Evolutionary conservation across 2,888 invertebrate genomes (phyloP), one percentile per base, ranked within the genome.

Genomic region (Willowsia nigromaculata): DNA sequence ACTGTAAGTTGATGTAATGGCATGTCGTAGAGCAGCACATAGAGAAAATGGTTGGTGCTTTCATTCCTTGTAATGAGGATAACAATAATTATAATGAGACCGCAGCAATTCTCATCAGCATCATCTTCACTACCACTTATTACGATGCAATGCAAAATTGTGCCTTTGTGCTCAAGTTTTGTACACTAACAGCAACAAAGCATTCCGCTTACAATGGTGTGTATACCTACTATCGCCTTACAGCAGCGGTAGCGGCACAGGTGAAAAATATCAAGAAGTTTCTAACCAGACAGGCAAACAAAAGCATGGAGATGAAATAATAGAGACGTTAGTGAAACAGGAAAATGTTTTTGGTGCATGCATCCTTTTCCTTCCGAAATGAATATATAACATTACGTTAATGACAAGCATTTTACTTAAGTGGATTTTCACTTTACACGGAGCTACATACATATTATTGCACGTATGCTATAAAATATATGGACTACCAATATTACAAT

Each of bases 41-140:
- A 43, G 11, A 18, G 65, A 84, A 84, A 71, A 84, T 84, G 84
- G 84, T 84, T 84, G 74, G 56, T 30, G 76, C 62, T 76, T 85
- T 76, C 62, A 40, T 47, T 25, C 11, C 13, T 40, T 47, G 40
- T 78, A 53, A 71, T 84, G 62, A 84, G 30, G 74, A 84, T 71
- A 84, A 53, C 74, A 71, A 84, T 84, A 71, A 84, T 85, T 76
- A 85, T 85, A 76, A 85, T 74, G 76, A 76, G 85, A 76, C 85
- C 76, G 85, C 85, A 56, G 43, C 47, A 74, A 76, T 85, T n/a
- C 50, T 53, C 50, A 78, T 53, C 50, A 53, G 1, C 47, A 4
- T 47, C 74, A 27, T 43, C 74, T 47, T 47, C 74, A 74, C 84
- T n/a, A n/a, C n/a, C n/a, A n/a, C n/a, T n/a, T n/a, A n/a, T n/a